A percentile compares a stretch with the other conserved stretches of the same genome.
phyloP scores from a whole-genome alignment of 2,113 vertebrate species.

The Cathartes aura region DNA sequence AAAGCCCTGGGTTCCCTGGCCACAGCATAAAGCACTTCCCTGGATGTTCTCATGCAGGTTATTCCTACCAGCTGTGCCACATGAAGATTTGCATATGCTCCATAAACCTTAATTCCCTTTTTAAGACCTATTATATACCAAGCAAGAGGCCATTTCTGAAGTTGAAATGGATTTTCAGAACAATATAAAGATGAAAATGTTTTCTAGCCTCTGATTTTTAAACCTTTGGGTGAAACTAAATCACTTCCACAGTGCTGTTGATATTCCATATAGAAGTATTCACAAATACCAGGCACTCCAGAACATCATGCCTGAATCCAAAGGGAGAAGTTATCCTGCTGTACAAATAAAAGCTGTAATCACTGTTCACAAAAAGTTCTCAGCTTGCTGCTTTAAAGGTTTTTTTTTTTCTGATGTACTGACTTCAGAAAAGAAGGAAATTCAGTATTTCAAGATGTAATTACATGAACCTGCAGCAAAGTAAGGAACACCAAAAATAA shows the following conservation, averaged over 20 bases:
- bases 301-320: constrained; percentile 28
- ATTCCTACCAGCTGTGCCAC: constrained; percentile 18
- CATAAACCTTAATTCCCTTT: constrained; percentile 53
- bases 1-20: background rate
- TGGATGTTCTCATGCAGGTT: background rate
- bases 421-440: constrained; percentile 25
- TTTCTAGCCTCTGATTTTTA: constrained; percentile 51
- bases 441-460: constrained; percentile 16
- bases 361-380: constrained; percentile 31
- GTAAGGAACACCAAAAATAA: background rate
- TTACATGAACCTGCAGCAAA: background rate
- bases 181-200: constrained; percentile 36
- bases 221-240: constrained; percentile 51
- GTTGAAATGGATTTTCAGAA: constrained; percentile 51
- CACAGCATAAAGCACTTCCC: background rate
- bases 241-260: background rate
- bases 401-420: background rate
- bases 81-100: constrained; percentile 36
- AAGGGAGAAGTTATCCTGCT: constrained; percentile 44
- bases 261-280: background rate
- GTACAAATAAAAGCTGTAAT: constrained; percentile 46
- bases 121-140: constrained; percentile 32
- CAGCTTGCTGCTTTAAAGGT: constrained; percentile 16
- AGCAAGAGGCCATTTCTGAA: constrained; percentile 47
- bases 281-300: constrained; percentile 23